phyloP scores from a whole-genome alignment of 1,140 invertebrate species.

The Leptopilina clavipes region DNA sequence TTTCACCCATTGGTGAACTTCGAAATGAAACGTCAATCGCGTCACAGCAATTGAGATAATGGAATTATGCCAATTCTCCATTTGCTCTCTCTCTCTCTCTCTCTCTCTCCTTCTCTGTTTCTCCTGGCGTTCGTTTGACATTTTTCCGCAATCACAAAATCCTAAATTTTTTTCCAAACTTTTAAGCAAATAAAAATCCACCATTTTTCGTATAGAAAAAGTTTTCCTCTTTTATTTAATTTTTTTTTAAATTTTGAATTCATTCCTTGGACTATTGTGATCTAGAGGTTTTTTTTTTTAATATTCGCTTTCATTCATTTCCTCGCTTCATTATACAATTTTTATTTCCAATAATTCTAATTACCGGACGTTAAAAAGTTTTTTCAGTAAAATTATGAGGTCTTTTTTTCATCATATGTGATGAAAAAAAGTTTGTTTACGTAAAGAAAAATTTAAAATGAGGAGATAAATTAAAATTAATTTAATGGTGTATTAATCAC shows the following conservation, averaged over 20 bases:
- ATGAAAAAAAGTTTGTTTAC: too few species aligned
- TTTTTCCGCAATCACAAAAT: conserved; percentile 1
- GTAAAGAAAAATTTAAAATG: too few species aligned
- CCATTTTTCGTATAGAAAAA: too few species aligned
- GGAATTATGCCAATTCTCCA: conserved; percentile 27
- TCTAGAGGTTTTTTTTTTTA: not conserved
- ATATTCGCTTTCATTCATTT: not conserved
- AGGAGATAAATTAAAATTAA: too few species aligned
- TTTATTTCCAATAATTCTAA: not conserved
- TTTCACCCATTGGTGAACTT: not conserved
- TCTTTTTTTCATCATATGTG: too few species aligned
- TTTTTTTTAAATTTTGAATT: too few species aligned
- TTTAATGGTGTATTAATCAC: too few species aligned
- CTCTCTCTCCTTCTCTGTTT: conserved; percentile 2
- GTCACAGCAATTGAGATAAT: conserved; percentile 32
- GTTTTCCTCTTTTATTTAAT: not conserved
- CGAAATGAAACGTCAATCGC: conserved; percentile 8
- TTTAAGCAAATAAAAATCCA: too few species aligned
- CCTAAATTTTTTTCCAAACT: not conserved
- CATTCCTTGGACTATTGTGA: not conserved
- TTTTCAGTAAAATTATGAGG: too few species aligned
- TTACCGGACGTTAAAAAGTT: not conserved
- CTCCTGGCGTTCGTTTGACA: not conserved
- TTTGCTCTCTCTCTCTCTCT: too few species aligned
- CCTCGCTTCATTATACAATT: not conserved